Evolutionary conservation across 2,888 invertebrate genomes (phyloP), one percentile per base, ranked within the genome.

Genomic region (Ophion ventricosus): DNA sequence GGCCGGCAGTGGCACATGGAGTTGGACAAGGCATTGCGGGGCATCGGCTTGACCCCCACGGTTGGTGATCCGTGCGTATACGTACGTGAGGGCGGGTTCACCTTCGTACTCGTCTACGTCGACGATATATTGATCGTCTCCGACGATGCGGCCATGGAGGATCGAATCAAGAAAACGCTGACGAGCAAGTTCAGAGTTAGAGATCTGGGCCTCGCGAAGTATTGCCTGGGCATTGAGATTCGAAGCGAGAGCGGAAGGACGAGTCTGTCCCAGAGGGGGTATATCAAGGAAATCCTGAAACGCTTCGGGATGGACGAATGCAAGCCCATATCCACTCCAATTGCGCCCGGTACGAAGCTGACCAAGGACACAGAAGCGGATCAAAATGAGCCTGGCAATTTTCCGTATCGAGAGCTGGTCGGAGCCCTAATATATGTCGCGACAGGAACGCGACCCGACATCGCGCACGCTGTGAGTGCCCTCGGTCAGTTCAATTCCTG

Each of bases 301-400:
- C 76, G 88, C 8, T 91, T 90, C 78, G 84, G 86, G 11, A 90
- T 90, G 90, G 25, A 40, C 17, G 85, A 90, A 11, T 85, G 83
- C 5, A 89, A 91, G 17, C 83, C 89, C 54, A 88, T 90, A 11
- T 64, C 29, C n/a, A 90, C 89, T 43, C 90, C 88, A 0, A 83
- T 87, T 25, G 87, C 85, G 57, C 57, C 17, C 63, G 83, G 78
- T 54, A 63, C 73, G 56, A 83, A 78, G 66, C 67, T 86, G 40
- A 75, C 57, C 54, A 85, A 74, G 64, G 1, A 7, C 20, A n/a
- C 1, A 11, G 20, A 8, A 35, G 2, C 2, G 20, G 5, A 17
- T 54, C 35, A 14, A 54, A 76, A 1, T 56, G 79, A 11, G 70
- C 14, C 54, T 74, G 61, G 74, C 25, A 61, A 84, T 73, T 11